Base-by-base conservation (phyloP, 2,797 vertebrate species). In the Gambusia yucatana region DNA sequence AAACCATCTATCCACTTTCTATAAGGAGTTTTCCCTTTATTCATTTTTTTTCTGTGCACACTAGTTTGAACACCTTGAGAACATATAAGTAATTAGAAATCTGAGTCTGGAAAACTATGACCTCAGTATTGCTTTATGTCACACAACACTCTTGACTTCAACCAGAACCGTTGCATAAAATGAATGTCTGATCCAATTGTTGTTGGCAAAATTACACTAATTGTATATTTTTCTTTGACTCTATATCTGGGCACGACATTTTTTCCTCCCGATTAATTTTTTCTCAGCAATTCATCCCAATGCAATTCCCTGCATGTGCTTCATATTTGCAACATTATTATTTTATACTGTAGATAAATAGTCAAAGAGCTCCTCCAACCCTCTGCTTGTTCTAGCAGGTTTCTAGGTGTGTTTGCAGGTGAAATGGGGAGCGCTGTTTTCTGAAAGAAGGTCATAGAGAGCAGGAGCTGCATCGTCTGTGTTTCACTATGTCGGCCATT, bases 341-440 rank as follows among this genome's bases (percentile, higher is more conserved):
- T 17, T 72, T 47, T 47, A 7, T 10, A 16, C 25, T 71, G 43
- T 74, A 71, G 83, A 46, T 87, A 77, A 80, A 82, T 79, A 65
- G 50, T 67, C 72, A 28, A 76, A 81, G 85, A 86, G 87, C 84
- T 47, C 73, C 81, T 80, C 36, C 72, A 52, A 79, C 90, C 85
- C 87, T 89, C 86, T 87, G 86, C 78, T 47, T 77, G 44, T 74
- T 78, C 75, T 87, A 85, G 84, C 85, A 73, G 59, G 44, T 41
- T 76, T 88, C 82, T 82, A 83, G 63, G 39, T 82, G 69, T 78
- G 67, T 76, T 86, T 52, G 36, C 63, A 25, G 50, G 73, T 52
- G 65, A 71, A 20, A 47, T 30, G 25, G 69, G 13, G 7, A 67
- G 8, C 7, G 4, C 10, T 71, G 13, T 30, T 28, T 47, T 47